These are phyloP conservation scores for Mya arenaria DNA, from an alignment of 1,140 invertebrate genomes.

Conservation along the genomic window DNA sequence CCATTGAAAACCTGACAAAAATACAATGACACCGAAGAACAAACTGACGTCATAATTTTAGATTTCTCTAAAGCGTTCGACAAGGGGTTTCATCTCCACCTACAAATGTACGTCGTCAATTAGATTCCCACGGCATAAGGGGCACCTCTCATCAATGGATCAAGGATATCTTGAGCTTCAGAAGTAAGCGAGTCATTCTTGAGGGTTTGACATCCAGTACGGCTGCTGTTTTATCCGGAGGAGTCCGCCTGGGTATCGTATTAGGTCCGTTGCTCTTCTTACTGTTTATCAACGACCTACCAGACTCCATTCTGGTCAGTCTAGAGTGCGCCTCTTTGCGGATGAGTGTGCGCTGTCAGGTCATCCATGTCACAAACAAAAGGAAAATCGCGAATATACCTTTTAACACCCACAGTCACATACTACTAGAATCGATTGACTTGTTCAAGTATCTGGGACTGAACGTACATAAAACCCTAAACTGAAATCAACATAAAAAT, in stretches of 20 bases:
- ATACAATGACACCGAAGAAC: neutral
- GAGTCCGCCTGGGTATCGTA: too few species aligned
- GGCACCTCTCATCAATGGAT: neutral
- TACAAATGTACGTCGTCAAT: neutral
- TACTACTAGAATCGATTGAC: neutral
- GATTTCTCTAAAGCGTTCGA: constrained; percentile 44
- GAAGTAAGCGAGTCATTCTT: neutral
- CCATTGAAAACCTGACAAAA: constrained; percentile 3
- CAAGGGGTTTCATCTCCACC: neutral
- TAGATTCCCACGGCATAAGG: neutral
- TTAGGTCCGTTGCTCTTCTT: too few species aligned
- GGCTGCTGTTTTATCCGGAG: too few species aligned
- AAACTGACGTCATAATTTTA: constrained; percentile 11
- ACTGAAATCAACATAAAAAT: neutral
- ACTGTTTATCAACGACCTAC: too few species aligned
- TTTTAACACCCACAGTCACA: neutral
- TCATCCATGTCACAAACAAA: neutral
- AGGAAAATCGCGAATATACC: neutral
- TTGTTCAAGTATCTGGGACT: neutral
- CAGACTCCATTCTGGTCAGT: too few species aligned
- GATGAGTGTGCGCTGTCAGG: too few species aligned
- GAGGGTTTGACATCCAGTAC: too few species aligned
- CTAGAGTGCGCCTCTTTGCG: too few species aligned
- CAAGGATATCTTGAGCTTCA: neutral
- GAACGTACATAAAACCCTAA: neutral